A percentile compares a stretch with the other conserved stretches of the same genome.
phyloP scores from a whole-genome alignment of 2,888 invertebrate species.

The Spialia ferax region DNA sequence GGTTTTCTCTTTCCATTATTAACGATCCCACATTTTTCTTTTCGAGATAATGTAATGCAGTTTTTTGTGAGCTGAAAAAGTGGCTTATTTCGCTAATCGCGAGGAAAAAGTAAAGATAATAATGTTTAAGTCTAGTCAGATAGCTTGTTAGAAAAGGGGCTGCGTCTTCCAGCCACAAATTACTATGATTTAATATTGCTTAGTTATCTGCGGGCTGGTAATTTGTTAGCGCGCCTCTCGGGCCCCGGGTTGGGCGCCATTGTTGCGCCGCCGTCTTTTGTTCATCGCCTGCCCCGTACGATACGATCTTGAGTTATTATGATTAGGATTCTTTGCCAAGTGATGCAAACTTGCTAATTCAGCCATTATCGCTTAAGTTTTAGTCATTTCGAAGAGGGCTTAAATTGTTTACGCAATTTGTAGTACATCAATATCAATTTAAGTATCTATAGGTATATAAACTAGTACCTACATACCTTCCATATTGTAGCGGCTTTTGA shows the following conservation, averaged over 20 bases:
- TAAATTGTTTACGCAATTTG: constrained; percentile 23
- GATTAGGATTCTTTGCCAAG: constrained; percentile 85
- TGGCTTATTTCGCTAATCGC: constrained; percentile 55
- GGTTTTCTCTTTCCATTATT: constrained; percentile 34
- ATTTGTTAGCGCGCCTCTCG: constrained; percentile 82
- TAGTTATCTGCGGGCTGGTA: constrained; percentile 84
- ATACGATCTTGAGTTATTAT: constrained; percentile 86
- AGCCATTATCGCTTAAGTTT: constrained; percentile 78
- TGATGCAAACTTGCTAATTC: constrained; percentile 81
- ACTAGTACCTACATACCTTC: neutral
- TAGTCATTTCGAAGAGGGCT: constrained; percentile 52
- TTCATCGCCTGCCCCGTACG: constrained; percentile 79
- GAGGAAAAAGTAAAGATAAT: constrained; percentile 62
- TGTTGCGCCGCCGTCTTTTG: constrained; percentile 83
- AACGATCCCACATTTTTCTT: constrained; percentile 8
- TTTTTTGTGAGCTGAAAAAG: constrained; percentile 31
- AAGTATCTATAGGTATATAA: neutral
- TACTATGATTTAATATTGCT: constrained; percentile 87
- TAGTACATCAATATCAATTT: constrained; percentile 20
- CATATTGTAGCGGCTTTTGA: neutral
- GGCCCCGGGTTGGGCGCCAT: constrained; percentile 77
- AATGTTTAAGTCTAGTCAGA: constrained; percentile 62
- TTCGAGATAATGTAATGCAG: constrained; percentile 22
- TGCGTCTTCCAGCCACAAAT: constrained; percentile 82
- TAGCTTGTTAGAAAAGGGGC: constrained; percentile 71